Evolutionary conservation across 2,113 vertebrate genomes (phyloP).

Genomic region (Empidonax traillii): DNA sequence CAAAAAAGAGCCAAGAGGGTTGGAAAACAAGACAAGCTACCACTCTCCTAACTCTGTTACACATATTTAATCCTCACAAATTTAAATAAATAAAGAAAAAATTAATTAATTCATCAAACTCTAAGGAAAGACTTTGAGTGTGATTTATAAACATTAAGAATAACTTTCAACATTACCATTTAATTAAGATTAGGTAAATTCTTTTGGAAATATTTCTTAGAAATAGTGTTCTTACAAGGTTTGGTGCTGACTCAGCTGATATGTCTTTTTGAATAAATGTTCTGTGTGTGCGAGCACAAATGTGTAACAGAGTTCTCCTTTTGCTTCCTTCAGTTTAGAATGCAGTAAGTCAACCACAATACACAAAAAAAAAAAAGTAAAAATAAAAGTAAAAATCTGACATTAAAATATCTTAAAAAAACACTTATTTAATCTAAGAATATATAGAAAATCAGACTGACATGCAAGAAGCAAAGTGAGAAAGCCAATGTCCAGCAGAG

Average conservation of each 20-base stretch:
- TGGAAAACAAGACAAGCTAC: background rate
- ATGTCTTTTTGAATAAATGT: background rate
- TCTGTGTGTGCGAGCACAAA: background rate
- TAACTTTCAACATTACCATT: background rate
- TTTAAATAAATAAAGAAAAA: background rate
- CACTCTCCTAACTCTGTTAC: background rate
- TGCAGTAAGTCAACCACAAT: background rate
- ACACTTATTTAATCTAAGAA: background rate
- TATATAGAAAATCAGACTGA: background rate
- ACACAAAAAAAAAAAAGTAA: background rate
- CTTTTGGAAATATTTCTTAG: background rate
- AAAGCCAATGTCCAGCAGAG: fast-evolving
- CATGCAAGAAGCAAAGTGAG: background rate
- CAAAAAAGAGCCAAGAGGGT: fast-evolving
- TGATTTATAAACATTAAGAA: background rate
- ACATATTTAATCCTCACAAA: background rate
- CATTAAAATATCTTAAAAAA: background rate
- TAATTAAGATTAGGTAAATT: background rate
- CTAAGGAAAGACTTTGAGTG: background rate
- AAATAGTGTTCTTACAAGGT: fast-evolving
- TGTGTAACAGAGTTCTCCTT: background rate
- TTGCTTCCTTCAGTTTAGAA: background rate
- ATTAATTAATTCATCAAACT: background rate
- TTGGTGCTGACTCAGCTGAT: background rate
- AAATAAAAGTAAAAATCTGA: background rate